Evolutionary conservation across 2,888 invertebrate species (phyloP), one percentile per base, ranked within the genome.

Genomic region (Caradrina kadenii): DNA sequence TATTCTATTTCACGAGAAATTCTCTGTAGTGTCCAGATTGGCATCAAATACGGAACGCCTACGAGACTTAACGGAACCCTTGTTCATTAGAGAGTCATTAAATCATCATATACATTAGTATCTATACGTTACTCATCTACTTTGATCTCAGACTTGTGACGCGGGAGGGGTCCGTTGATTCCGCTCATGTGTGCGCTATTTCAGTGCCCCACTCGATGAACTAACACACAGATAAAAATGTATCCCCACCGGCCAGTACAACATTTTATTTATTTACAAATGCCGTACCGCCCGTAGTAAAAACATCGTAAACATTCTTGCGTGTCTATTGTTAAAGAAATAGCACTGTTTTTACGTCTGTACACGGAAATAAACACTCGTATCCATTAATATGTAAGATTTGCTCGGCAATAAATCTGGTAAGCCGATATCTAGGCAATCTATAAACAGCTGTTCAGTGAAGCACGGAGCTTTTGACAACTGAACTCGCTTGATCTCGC

Each of bases 221-320:
- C 65, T 65, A 66, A 72, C 78, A 63, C 65, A 55, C 55, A 59
- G 21, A 74, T 76, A 59, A 45, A 70, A 58, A 77, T 71, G 39
- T 78, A 78, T 62, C 55, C 60, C 45, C 56, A 53, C 62, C 22
- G 65, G 48, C 64, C 66, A 63, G 67, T 70, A 55, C 62, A 54
- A 76, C 89, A 87, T 88, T 86, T 86, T 88, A 88, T 83, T 87
- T 89, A 91, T 88, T 90, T 87, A 88, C 85, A 84, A 84, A 81
- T 63, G 69, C 79, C 74, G 65, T 71, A 64, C n/a, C n/a, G 71
- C 53, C 79, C 71, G 85, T 81, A 87, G 86, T 90, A 90, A 91
- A 90, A 90, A 87, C 86, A 82, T 89, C 89, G 88, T 91, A 91
- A 91, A 91, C 82, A 86, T 87, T 86, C 81, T 86, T 78, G 86